Conservation (phyloP, 2,113 vertebrate genomes). For the Lepisosteus oculatus region DNA sequence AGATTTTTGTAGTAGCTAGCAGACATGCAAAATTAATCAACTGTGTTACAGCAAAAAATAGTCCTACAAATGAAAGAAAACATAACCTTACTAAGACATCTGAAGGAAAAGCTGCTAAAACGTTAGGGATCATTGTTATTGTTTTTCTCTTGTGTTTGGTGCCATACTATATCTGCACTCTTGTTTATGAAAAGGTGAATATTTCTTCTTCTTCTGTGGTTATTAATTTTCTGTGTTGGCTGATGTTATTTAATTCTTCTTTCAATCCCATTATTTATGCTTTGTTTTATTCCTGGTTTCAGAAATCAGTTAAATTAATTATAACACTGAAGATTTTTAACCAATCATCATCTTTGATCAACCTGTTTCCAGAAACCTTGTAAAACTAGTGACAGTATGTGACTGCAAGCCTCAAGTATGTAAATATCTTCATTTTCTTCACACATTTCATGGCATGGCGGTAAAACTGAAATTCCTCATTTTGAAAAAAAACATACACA, state of each 20-base stretch:
- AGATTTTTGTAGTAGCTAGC: conserved; percentile 26
- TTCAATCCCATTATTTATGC: conserved; percentile 13
- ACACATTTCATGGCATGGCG: too few relatives aligned
- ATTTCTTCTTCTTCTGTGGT: neutral
- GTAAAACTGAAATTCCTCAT: too few relatives aligned
- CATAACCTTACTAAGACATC: neutral
- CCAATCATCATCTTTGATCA: neutral
- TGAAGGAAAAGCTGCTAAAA: neutral
- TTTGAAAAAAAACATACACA: too few relatives aligned
- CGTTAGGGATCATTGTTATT: neutral
- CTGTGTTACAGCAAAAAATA: neutral
- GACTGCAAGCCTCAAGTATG: too few relatives aligned
- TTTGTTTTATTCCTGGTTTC: conserved; percentile 13
- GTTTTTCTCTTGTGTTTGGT: conserved; percentile 6
- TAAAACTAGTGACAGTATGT: too few relatives aligned
- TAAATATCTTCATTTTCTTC: too few relatives aligned
- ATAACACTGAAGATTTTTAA: neutral
- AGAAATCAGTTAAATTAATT: conserved; percentile 10
- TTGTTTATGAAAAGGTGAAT: neutral
- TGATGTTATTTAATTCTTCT: conserved; percentile 13
- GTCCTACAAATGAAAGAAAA: neutral
- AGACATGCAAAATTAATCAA: conserved; percentile 41
- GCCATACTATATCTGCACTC: neutral
- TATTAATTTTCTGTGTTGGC: neutral
- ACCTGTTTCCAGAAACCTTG: too few relatives aligned